Evolutionary conservation across 2,797 vertebrate species (phyloP).

Genomic region (Bovichtus variegatus): DNA sequence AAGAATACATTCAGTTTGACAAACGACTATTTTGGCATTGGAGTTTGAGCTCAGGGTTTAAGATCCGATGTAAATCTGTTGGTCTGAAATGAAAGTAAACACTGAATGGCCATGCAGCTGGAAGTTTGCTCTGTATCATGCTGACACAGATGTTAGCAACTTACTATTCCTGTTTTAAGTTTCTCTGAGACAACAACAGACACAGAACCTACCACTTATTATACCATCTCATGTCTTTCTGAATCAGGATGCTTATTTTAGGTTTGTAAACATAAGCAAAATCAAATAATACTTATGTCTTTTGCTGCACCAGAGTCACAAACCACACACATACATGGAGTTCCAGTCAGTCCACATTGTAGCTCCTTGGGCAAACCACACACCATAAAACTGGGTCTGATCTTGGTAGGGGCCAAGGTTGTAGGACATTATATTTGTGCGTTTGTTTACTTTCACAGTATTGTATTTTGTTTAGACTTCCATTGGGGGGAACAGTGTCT

Average conservation of each 20-base stretch:
- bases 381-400: conserved; percentile 20
- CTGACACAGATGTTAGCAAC: neutral
- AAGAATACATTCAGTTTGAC: conserved; percentile 13
- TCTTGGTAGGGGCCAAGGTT: conserved; percentile 41
- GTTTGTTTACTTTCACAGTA: conserved; percentile 84
- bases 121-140: neutral
- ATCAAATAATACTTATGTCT: neutral
- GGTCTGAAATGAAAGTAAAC: neutral
- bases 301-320: neutral
- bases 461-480: conserved; percentile 85
- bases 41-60: conserved; percentile 4
- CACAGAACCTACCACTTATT: neutral
- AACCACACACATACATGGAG: neutral
- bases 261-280: neutral
- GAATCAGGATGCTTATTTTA: neutral
- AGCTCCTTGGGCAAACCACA: neutral
- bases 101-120: neutral
- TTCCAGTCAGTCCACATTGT: neutral
- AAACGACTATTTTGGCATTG: conserved; percentile 6
- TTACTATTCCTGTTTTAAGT: neutral
- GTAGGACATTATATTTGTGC: conserved; percentile 64
- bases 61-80: neutral
- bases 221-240: neutral
- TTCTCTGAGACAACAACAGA: neutral
- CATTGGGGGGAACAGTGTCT: conserved; percentile 77